These are phyloP conservation scores for Drosophila mimetica DNA, from an alignment of 2,888 invertebrate genomes.

Conservation along the genomic window DNA sequence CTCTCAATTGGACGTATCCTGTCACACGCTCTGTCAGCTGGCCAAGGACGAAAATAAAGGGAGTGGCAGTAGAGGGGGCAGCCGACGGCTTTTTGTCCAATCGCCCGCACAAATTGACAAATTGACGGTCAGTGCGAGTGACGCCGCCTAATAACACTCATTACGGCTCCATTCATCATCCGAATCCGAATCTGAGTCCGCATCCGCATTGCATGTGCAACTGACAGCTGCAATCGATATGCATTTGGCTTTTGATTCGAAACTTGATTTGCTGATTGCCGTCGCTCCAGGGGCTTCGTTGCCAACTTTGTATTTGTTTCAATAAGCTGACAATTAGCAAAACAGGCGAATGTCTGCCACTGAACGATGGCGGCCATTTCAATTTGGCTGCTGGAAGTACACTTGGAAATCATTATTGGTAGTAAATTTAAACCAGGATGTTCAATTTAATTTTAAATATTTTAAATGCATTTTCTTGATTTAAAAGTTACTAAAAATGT, in stretches of 20 bases:
- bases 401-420: too few relatives aligned
- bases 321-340: background rate
- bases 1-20: constrained; percentile 40
- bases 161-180: constrained; percentile 58
- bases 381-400: background rate
- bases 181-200: background rate
- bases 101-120: constrained; percentile 38
- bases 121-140: constrained; percentile 34
- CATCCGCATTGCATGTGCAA: constrained; percentile 16
- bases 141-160: constrained; percentile 55
- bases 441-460: too few relatives aligned
- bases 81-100: constrained; percentile 27
- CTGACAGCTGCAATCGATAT: constrained; percentile 53
- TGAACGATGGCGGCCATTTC: background rate
- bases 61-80: background rate
- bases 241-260: constrained; percentile 35
- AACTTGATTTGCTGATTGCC: constrained; percentile 42
- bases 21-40: constrained; percentile 51
- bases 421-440: too few relatives aligned
- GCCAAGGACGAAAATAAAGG: constrained; percentile 18
- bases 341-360: background rate
- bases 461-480: too few relatives aligned
- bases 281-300: background rate
- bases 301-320: background rate
- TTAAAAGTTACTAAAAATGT: too few relatives aligned